Evolutionary conservation across 2,888 invertebrate genomes (phyloP).

Genomic region (Ophion ellenae): DNA sequence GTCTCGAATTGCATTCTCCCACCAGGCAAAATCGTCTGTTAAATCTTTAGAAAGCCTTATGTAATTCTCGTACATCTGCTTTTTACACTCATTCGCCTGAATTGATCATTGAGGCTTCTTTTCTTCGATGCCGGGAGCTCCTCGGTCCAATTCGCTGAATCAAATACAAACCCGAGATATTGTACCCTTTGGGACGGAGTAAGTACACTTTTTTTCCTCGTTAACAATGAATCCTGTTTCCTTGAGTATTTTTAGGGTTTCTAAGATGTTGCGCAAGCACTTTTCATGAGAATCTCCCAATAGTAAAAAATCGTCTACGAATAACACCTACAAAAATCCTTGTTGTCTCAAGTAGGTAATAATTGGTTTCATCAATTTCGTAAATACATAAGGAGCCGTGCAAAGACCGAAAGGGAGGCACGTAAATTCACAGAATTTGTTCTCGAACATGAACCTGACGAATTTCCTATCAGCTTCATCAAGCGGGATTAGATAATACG

Average conservation of each 20-base stretch:
- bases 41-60: too few species aligned
- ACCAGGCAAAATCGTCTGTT: too few species aligned
- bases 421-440: constrained; percentile 68
- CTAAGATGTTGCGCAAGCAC: constrained; percentile 41
- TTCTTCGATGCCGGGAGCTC: constrained; percentile 32
- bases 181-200: constrained; percentile 29
- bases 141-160: constrained; percentile 36
- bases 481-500: constrained; percentile 65
- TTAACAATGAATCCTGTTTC: constrained; percentile 40
- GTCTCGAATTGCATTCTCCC: too few species aligned
- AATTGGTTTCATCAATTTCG: constrained; percentile 71
- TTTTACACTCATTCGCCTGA: constrained; percentile 14
- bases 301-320: constrained; percentile 58
- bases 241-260: constrained; percentile 21
- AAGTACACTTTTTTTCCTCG: constrained; percentile 45
- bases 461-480: constrained; percentile 67
- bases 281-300: constrained; percentile 45
- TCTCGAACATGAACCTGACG: constrained; percentile 67
- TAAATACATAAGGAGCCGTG: constrained; percentile 71
- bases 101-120: constrained; percentile 18
- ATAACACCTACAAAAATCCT: constrained; percentile 50
- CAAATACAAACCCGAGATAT: constrained; percentile 45
- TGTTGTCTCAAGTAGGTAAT: constrained; percentile 43
- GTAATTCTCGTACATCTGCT: neutral
- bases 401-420: constrained; percentile 72